A percentile compares a stretch with the other conserved stretches of the same genome.
phyloP scores from a whole-genome alignment of 2,113 vertebrate genomes.

The Circaetus gallicus region DNA sequence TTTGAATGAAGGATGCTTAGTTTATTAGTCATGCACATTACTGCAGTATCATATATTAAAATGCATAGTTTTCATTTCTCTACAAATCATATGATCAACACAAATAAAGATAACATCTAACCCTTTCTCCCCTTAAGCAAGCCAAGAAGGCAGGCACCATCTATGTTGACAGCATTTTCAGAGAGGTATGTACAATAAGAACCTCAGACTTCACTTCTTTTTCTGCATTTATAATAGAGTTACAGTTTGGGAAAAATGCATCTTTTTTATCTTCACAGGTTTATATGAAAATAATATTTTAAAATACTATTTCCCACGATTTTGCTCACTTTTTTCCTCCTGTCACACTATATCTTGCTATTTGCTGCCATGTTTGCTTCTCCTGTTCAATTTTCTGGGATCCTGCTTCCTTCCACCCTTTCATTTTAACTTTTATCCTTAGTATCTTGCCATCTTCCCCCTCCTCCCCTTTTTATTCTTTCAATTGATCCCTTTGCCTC shows the following conservation, averaged over 20 bases:
- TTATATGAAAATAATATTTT: not conserved
- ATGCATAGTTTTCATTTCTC: not conserved
- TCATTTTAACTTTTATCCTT: not conserved
- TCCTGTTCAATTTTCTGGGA: not conserved
- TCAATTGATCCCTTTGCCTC: not conserved
- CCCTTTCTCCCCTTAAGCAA: not conserved
- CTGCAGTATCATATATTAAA: not conserved
- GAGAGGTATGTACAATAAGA: not conserved
- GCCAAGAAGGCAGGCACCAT: not conserved
- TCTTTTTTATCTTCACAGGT: not conserved
- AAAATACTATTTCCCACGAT: not conserved
- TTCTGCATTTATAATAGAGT: not conserved
- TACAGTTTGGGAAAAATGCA: not conserved
- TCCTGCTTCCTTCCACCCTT: not conserved
- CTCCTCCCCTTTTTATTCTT: not conserved
- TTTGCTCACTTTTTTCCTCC: not conserved
- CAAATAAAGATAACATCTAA: not conserved
- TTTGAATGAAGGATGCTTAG: not conserved
- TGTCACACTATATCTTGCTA: not conserved
- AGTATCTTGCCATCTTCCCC: not conserved
- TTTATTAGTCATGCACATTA: not conserved
- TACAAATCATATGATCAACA: not conserved
- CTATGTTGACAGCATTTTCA: not conserved
- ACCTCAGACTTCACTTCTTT: not conserved
- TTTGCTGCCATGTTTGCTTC: not conserved